Base-by-base conservation (phyloP, 2,888 invertebrate genomes). In the Mellilla xanthometata region DNA sequence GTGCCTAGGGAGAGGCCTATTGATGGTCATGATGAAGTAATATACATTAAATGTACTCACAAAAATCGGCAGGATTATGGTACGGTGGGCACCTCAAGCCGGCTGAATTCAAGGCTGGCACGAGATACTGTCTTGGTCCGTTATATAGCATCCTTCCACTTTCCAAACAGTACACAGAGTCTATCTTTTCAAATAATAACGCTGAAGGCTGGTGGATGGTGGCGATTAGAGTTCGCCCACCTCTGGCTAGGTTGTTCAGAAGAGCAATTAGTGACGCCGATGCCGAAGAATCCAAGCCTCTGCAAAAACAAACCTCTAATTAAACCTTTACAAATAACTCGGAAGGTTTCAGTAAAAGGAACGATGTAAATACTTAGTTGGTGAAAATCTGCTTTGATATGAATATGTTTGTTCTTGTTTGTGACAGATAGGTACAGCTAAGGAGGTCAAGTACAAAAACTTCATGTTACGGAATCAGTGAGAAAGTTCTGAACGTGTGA, bases 161-260 rank as follows among this genome's bases (percentile, higher is more conserved):
- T 0, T 96, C 93, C 9, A 98, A 87, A 39, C 97, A 94, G 76
- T 97, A 97, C 3, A 98, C 90, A 59, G 95, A 92, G 75, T 98
- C 97, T 63, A 98, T 97, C 92, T 96, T 96, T 81, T 97, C 97
- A 71, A 98, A 97, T 34, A 97, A 90, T 56, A 97, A 90, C 0
- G 98, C 97, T 54, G 96, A 97, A 0, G 98, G 98, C 76, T 98
- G 98, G 76, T 98, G 98, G 54, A 98, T 97, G 11, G 97, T 98
- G 56, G 97, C 97, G 34, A 98, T 92, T 3, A 98, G 92, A 0
- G 97, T 97, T 33, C 97, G 91, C 0, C 96, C 97, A 56, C 96
- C 96, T 33, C 93, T 91, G 0, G 97, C 97, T 38, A 98, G 85
- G 49, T 92, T 92, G 76, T 95, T 96, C 48, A 98, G 87, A 19